A percentile compares a stretch with the other conserved stretches of the same genome.
Conservation (phyloP, 1,140 invertebrate genomes). For the Heterodera schachtii region DNA sequence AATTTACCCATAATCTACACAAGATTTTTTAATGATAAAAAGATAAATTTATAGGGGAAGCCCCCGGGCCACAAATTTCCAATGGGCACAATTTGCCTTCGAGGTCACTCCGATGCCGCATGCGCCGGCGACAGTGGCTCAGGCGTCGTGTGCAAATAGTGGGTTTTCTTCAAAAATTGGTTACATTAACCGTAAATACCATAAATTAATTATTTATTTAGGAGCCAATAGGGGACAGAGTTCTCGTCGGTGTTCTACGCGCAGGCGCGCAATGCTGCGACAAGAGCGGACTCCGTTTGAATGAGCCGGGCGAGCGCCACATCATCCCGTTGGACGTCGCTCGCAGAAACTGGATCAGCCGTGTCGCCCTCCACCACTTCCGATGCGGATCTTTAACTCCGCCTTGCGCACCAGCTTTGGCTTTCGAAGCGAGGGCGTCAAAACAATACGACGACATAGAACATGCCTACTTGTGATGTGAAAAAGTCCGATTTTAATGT, state of each 20-base stretch:
- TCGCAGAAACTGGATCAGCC: neutral
- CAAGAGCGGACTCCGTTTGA: neutral
- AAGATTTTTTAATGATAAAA: too few relatives aligned
- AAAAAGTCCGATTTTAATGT: too few relatives aligned
- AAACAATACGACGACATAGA: too few relatives aligned
- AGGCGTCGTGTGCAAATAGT: neutral
- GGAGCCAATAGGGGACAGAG: neutral
- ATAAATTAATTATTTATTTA: neutral
- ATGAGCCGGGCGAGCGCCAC: neutral
- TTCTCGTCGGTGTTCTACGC: neutral
- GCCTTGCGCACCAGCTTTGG: too few relatives aligned
- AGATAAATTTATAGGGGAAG: neutral
- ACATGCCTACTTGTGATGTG: too few relatives aligned
- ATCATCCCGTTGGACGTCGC: neutral
- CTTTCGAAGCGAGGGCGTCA: too few relatives aligned
- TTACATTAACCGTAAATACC: too few relatives aligned
- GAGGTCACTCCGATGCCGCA: neutral
- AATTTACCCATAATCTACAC: too few relatives aligned
- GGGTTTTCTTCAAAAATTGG: neutral
- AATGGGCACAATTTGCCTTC: neutral
- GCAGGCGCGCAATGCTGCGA: neutral
- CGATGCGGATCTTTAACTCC: neutral
- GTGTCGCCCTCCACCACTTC: neutral
- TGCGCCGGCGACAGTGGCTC: neutral
- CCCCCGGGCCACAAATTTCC: neutral